Conservation (phyloP, 2,888 invertebrate genomes). For the Epistrophe eligans region DNA sequence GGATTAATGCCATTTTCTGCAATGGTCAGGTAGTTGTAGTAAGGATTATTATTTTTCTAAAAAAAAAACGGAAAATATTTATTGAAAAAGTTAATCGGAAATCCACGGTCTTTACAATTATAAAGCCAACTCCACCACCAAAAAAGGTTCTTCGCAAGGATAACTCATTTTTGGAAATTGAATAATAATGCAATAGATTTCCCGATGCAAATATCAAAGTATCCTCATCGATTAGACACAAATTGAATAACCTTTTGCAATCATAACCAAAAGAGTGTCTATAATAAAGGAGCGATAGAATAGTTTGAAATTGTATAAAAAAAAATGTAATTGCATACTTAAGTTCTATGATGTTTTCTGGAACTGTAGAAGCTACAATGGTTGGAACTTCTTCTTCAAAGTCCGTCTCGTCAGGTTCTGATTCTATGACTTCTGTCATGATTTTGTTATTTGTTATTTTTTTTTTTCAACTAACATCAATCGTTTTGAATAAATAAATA, state of each 20-base stretch:
- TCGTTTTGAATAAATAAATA: constrained; percentile 32
- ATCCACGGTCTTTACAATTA: constrained; percentile 86
- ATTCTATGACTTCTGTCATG: constrained; percentile 10
- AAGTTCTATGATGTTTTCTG: constrained; percentile 78
- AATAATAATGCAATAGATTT: constrained; percentile 91
- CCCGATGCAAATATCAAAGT: constrained; percentile 92
- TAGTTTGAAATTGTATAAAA: neutral
- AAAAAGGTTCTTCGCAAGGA: constrained; percentile 90
- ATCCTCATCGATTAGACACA: constrained; percentile 90
- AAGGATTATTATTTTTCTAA: constrained; percentile 88
- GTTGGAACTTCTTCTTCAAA: constrained; percentile 11
- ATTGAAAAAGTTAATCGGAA: constrained; percentile 46
- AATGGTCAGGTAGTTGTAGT: constrained; percentile 89
- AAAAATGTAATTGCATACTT: constrained; percentile 76
- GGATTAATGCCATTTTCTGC: constrained; percentile 92
- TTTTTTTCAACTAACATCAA: constrained; percentile 6
- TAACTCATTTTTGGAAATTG: constrained; percentile 87
- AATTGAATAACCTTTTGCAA: constrained; percentile 91
- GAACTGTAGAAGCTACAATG: constrained; percentile 76
- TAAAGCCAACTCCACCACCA: constrained; percentile 92
- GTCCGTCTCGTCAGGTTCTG: neutral
- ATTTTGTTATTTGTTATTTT: constrained; percentile 12
- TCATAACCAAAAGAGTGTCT: constrained; percentile 95
- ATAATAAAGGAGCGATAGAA: neutral
- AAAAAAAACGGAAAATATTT: constrained; percentile 69